A percentile compares a stretch with the other conserved stretches of the same genome.
Evolutionary conservation across 2,888 invertebrate species (phyloP).

Genomic region (Crematogaster levior): DNA sequence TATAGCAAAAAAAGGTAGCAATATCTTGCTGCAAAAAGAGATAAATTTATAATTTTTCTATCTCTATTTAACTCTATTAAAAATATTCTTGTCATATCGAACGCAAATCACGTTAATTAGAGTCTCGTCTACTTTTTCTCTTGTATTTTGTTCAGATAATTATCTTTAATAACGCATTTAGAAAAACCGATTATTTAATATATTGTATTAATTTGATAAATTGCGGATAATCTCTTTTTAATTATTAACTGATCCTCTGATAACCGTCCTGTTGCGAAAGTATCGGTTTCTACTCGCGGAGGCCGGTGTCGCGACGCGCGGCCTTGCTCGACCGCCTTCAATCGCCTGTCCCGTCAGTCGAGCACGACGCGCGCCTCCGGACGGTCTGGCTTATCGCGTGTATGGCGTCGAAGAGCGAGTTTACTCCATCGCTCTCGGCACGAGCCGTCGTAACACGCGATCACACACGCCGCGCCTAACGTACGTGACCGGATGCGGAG

Average conservation of each 20-base stretch:
- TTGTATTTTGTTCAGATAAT: not conserved
- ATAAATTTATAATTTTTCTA: not conserved
- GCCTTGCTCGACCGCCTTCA: constrained; percentile 32
- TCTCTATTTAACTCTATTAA: not conserved
- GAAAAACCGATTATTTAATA: not conserved
- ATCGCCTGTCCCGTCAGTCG: constrained; percentile 74
- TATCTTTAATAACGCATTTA: not conserved
- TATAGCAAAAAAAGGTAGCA: not conserved
- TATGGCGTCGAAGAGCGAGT: constrained; percentile 4
- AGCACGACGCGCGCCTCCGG: constrained; percentile 74
- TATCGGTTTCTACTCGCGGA: not conserved
- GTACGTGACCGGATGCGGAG: constrained; percentile 38
- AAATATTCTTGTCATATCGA: not conserved
- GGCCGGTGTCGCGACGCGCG: constrained; percentile 59
- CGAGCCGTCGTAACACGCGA: constrained; percentile 34
- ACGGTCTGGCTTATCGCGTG: constrained; percentile 55
- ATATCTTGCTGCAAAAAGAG: not conserved
- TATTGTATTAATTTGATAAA: not conserved
- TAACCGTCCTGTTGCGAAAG: not conserved
- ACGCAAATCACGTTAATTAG: not conserved
- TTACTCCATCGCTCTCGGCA: constrained; percentile 6
- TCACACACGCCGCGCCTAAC: constrained; percentile 45
- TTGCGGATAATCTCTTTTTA: not conserved
- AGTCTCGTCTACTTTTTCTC: not conserved
- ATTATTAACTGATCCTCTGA: not conserved